These are phyloP conservation scores for Ophion ventricosus DNA, from an alignment of 2,888 invertebrate species.

Conservation along the genomic window DNA sequence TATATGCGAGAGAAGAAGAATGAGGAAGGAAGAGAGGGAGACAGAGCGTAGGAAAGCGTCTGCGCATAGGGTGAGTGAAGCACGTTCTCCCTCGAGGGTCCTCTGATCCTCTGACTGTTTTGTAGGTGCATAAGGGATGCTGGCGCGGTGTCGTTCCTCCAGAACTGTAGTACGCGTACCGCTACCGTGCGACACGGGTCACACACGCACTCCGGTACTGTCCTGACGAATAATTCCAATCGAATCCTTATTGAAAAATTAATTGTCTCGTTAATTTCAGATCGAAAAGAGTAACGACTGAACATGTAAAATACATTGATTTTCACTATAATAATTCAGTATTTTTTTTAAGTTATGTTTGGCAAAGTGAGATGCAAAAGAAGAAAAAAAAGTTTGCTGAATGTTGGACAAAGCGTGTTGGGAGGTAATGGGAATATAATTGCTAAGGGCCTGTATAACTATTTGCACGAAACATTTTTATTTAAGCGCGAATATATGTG, in stretches of 20 bases:
- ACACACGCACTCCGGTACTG: constrained; percentile 50
- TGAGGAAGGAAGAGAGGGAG: neutral
- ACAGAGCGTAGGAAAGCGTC: constrained; percentile 61
- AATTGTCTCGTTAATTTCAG: neutral
- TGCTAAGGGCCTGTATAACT: constrained; percentile 41
- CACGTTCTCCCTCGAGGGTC: constrained; percentile 50
- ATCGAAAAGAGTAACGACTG: neutral
- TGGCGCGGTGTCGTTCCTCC: constrained; percentile 41
- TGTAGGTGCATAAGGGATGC: constrained; percentile 70
- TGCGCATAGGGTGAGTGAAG: constrained; percentile 59
- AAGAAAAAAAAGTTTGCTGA: constrained; percentile 8
- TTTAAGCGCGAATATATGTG: neutral
- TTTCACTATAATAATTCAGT: neutral
- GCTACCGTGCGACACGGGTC: constrained; percentile 80
- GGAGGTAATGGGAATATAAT: constrained; percentile 53
- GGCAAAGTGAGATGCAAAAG: constrained; percentile 5
- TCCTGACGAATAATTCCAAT: neutral
- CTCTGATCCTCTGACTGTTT: constrained; percentile 59
- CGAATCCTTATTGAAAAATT: neutral
- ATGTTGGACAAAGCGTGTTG: constrained; percentile 41
- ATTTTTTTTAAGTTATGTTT: constrained; percentile 12
- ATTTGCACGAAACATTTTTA: constrained; percentile 42
- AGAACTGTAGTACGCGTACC: constrained; percentile 78
- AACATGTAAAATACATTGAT: neutral
- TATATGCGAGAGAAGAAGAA: neutral